Conservation (phyloP, 1,140 invertebrate genomes). For the Neoseiulus cucumeris region DNA sequence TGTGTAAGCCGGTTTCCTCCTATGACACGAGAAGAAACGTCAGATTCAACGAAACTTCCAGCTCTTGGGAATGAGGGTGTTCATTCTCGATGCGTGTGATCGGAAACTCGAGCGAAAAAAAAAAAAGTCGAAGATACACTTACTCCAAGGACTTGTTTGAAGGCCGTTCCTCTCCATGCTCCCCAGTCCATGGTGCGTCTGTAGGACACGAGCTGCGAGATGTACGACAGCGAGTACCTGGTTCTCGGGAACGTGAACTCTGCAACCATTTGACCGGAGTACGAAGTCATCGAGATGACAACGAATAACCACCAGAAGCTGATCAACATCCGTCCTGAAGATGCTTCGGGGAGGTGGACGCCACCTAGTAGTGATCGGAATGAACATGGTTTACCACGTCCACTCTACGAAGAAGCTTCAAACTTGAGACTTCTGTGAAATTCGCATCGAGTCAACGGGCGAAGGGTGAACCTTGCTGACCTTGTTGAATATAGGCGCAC, state of each 20-base stretch:
- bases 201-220: slow-evolving; percentile 43
- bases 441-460: no score
- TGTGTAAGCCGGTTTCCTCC: neutral
- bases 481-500: slow-evolving; percentile 71
- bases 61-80: no score
- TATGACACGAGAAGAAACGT: neutral
- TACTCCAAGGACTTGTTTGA: slow-evolving; percentile 44
- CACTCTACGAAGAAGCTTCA: no score
- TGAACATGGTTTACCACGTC: no score
- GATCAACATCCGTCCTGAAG: slow-evolving; percentile 62
- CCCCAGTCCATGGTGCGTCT: slow-evolving; percentile 44
- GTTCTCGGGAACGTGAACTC: slow-evolving; percentile 77
- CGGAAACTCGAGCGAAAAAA: no score
- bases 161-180: slow-evolving; percentile 43
- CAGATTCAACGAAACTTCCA: no score
- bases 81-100: no score
- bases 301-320: slow-evolving; percentile 83
- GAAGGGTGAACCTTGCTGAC: no score
- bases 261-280: slow-evolving; percentile 75
- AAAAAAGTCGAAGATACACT: slow-evolving; percentile 8
- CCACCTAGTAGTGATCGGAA: slow-evolving; percentile 43
- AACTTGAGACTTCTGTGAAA: no score
- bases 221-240: slow-evolving; percentile 47
- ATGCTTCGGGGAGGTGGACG: slow-evolving; percentile 54
- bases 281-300: slow-evolving; percentile 68